Base-by-base conservation (phyloP, 2,888 invertebrate species). In the Epirrita christyi region DNA sequence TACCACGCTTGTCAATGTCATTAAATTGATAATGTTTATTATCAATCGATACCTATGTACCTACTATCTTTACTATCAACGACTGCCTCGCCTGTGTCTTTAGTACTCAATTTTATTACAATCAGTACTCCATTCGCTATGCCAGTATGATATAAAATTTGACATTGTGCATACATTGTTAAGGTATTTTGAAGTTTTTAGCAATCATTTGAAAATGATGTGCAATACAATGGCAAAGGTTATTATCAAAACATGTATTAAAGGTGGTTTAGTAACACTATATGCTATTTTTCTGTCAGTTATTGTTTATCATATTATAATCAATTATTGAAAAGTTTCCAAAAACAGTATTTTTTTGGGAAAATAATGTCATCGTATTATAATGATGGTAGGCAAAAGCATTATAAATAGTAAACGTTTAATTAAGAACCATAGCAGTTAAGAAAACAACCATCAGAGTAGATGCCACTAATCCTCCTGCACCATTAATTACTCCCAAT, bases 401-500 rank as follows among this genome's bases (percentile, higher is more conserved):
- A 21, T 21, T 21, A 3, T 4, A 21, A 3, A 21, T 21, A 3
- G 8, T 6, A 8, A 36, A 11, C n/a, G 11, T 36, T 11, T 14
- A 14, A 6, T 14, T 7, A 14, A 13, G 7, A 38, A 38, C 14
- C 7, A 14, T 0, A 9, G 15, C 36, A 0, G 44, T 9, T 7
- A 55, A 4, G 7, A 51, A 0, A 1, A 21, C 27, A n/a, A 52
- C 9, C 15, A 62, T 29, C 7, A 55, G 32, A 3, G 44, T 14
- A 14, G 59, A 50, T 28, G 28, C 21, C 1, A 50, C 4, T 13
- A 55, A 21, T 13, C 14, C 21, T 13, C 15, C 6, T n/a, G 50
- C 48, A 6, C 40, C 38, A 27, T 29, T 61, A 58, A 84, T 70
- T 29, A 74, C 71, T 0, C 78, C 81, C 36, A 76, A 80, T 61